Conservation (phyloP, 2,888 invertebrate genomes). For the Meteorus colon region DNA sequence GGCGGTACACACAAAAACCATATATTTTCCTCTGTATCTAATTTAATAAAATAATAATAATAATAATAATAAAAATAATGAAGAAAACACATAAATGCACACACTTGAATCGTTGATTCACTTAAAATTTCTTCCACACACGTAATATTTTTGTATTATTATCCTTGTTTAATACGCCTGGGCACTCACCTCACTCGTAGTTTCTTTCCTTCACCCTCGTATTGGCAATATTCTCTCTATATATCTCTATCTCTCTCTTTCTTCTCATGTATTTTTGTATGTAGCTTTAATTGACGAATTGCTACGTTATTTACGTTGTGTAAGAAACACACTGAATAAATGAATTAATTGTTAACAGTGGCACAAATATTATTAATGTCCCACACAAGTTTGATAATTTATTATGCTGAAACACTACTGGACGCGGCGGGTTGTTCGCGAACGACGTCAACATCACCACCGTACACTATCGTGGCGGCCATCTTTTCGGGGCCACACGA, state of each 20-base stretch:
- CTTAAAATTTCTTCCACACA: not conserved
- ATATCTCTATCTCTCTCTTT: constrained; percentile 13
- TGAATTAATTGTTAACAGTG: not conserved
- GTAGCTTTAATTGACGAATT: constrained; percentile 40
- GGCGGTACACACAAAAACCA: constrained; percentile 37
- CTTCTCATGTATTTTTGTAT: constrained; percentile 44
- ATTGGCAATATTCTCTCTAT: constrained; percentile 24
- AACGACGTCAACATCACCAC: constrained; percentile 71
- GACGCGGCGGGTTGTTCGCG: constrained; percentile 63
- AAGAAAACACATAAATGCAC: not conserved
- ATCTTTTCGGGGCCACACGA: constrained; percentile 64
- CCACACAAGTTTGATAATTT: constrained; percentile 53
- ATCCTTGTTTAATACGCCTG: constrained; percentile 32
- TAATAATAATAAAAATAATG: not conserved
- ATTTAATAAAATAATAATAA: constrained; percentile 10
- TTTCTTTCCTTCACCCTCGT: constrained; percentile 43
- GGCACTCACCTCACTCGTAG: constrained; percentile 48
- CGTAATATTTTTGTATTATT: constrained; percentile 19
- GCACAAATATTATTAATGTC: constrained; percentile 16
- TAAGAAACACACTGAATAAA: not conserved
- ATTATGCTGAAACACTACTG: constrained; percentile 63
- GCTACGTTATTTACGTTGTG: constrained; percentile 1
- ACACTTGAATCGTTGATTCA: constrained; percentile 9
- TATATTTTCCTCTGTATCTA: constrained; percentile 29
- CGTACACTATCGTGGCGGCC: constrained; percentile 72